Evolutionary conservation across 2,888 invertebrate species (phyloP).

Genomic region (Hemicrepidius hirtus): DNA sequence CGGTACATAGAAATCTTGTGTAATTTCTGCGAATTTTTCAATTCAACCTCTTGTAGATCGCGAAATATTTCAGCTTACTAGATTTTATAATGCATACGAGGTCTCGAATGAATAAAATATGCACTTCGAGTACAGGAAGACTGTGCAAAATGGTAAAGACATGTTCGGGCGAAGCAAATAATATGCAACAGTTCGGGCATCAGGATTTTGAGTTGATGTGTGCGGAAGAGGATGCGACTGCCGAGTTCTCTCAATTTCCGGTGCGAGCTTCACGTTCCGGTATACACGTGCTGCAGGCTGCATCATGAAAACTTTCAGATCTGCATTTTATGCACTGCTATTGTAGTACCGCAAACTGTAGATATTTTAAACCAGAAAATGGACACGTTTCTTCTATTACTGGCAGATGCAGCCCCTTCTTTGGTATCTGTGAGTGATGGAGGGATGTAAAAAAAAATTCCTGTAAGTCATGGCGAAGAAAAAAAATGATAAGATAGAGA

Average conservation of each 20-base stretch:
- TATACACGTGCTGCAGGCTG: slow-evolving; percentile 33
- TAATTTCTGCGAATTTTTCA: too few relatives aligned
- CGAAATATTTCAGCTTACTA: too few relatives aligned
- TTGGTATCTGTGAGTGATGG: too few relatives aligned
- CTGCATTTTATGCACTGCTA: slow-evolving; percentile 38
- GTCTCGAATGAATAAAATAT: slow-evolving; percentile 36
- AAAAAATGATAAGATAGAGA: too few relatives aligned
- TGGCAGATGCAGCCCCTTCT: slow-evolving; percentile 9
- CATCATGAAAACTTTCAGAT: slow-evolving; percentile 47
- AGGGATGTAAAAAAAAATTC: too few relatives aligned
- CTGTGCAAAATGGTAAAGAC: slow-evolving; percentile 21
- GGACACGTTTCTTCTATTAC: slow-evolving; percentile 33
- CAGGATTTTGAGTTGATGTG: slow-evolving; percentile 57
- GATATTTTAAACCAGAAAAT: slow-evolving; percentile 32
- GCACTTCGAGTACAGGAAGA: background rate
- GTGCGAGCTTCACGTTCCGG: slow-evolving; percentile 49
- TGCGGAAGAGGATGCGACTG: slow-evolving; percentile 65
- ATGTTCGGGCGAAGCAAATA: slow-evolving; percentile 31
- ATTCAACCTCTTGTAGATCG: too few relatives aligned
- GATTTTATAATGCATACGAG: slow-evolving; percentile 1
- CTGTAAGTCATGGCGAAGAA: too few relatives aligned
- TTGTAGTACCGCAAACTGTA: slow-evolving; percentile 26
- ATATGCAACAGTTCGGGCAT: slow-evolving; percentile 45
- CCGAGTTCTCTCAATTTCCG: slow-evolving; percentile 66
- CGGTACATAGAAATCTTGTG: too few relatives aligned